Evolutionary conservation across 2,113 vertebrate genomes (phyloP).

Genomic region (Chrysemys picta): DNA sequence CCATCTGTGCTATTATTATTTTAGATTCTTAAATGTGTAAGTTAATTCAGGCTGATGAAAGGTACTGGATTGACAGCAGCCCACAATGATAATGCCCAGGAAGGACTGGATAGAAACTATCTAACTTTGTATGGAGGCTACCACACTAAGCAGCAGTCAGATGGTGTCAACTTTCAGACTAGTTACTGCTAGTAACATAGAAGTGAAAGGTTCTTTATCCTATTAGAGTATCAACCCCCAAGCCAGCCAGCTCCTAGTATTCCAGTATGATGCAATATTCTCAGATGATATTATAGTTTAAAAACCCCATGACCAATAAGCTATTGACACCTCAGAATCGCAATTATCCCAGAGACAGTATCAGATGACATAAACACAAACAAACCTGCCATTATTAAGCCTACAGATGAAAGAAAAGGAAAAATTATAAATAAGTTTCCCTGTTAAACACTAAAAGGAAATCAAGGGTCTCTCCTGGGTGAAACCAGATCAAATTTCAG

Average conservation of each 20-base stretch:
- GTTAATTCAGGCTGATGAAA: neutral
- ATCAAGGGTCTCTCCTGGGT: neutral
- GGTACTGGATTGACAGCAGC: fast-evolving
- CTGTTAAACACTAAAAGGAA: neutral
- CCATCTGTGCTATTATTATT: neutral
- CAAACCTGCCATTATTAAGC: neutral
- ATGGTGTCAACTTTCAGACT: neutral
- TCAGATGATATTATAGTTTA: neutral
- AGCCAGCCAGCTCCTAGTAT: neutral
- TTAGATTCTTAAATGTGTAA: neutral
- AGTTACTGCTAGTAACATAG: neutral
- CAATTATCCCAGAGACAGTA: neutral
- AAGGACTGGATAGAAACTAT: neutral
- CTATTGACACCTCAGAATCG: neutral
- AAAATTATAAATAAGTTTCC: neutral
- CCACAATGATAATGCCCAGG: fast-evolving
- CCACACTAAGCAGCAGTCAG: neutral
- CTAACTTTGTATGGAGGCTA: neutral
- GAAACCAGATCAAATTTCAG: neutral
- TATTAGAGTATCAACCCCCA: neutral
- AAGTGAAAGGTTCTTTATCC: neutral
- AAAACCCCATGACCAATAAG: neutral
- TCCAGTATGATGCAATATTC: neutral
- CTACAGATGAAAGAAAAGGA: neutral
- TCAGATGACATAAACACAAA: neutral